phyloP scores from a whole-genome alignment of 2,113 vertebrate species.

The Aviceda subcristata region DNA sequence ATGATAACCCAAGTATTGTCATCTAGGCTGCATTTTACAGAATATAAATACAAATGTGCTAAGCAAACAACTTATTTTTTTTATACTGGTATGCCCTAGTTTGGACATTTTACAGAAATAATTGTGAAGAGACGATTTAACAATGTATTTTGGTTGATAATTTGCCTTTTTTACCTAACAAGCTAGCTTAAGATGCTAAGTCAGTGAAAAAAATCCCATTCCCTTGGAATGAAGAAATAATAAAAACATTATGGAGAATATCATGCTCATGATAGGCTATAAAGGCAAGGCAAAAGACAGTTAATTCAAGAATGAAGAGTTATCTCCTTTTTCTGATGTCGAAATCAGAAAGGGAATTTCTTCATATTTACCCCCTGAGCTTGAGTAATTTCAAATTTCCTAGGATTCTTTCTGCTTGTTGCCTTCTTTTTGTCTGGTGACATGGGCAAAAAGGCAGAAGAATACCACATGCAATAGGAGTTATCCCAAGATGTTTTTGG shows the following conservation, averaged over 20 bases:
- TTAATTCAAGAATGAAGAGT: not conserved
- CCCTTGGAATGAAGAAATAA: not conserved
- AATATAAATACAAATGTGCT: not conserved
- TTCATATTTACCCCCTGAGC: not conserved
- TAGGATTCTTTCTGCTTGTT: not conserved
- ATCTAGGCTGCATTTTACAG: not conserved
- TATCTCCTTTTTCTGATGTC: not conserved
- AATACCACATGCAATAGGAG: not conserved
- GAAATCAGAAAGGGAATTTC: not conserved
- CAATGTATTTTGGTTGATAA: not conserved
- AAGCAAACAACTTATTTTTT: not conserved
- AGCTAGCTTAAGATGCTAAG: not conserved
- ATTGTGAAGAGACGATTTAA: not conserved
- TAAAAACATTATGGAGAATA: not conserved
- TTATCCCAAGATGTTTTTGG: not conserved
- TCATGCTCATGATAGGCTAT: not conserved
- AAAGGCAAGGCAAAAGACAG: not conserved
- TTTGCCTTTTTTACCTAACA: not conserved
- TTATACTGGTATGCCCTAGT: rapidly evolving
- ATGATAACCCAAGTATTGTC: not conserved
- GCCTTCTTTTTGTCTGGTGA: not conserved
- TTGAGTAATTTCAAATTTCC: not conserved
- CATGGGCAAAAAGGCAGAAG: not conserved
- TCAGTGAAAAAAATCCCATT: not conserved
- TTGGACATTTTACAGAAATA: not conserved